Percentiles rank a stretch among this genome's conserved stretches.
These are phyloP conservation scores for Meteorus sp. DNA, from an alignment of 1,140 invertebrate genomes.

Conservation along the genomic window DNA sequence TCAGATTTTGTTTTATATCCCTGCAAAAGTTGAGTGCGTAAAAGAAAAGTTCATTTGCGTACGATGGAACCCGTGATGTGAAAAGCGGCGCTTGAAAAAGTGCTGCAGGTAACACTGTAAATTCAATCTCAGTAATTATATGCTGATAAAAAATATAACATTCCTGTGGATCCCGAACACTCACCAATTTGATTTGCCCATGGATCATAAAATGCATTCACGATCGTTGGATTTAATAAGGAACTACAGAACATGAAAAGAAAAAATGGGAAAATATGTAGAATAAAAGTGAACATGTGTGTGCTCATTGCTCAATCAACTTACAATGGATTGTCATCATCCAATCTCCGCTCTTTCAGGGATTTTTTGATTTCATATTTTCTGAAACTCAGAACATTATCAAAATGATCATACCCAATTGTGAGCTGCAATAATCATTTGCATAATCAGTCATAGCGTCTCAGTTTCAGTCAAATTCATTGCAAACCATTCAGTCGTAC, in stretches of 20 bases:
- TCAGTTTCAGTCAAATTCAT: no score
- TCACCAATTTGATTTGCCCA: no score
- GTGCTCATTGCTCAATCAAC: neutral
- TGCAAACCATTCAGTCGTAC: no score
- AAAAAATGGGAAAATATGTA: no score
- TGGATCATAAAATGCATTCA: no score
- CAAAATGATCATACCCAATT: slow-evolving; percentile 30
- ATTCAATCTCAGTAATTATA: slow-evolving; percentile 35
- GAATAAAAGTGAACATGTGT: no score
- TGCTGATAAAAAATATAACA: no score
- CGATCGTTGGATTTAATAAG: no score
- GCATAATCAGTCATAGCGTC: neutral
- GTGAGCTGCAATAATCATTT: slow-evolving; percentile 19
- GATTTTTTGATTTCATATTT: neutral
- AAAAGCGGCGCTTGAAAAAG: slow-evolving; percentile 71
- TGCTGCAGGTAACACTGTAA: slow-evolving; percentile 70
- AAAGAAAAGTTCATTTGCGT: no score
- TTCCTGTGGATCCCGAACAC: no score
- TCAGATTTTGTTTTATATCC: neutral
- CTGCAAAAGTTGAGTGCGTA: no score
- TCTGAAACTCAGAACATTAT: slow-evolving; percentile 31
- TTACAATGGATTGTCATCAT: neutral
- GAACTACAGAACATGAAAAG: no score
- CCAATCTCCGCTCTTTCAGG: neutral
- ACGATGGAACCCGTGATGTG: slow-evolving; percentile 36